Evolutionary conservation across 2,888 invertebrate species (phyloP), one percentile per base, ranked within the genome.

Genomic region (Caenorhabditis sp.): DNA sequence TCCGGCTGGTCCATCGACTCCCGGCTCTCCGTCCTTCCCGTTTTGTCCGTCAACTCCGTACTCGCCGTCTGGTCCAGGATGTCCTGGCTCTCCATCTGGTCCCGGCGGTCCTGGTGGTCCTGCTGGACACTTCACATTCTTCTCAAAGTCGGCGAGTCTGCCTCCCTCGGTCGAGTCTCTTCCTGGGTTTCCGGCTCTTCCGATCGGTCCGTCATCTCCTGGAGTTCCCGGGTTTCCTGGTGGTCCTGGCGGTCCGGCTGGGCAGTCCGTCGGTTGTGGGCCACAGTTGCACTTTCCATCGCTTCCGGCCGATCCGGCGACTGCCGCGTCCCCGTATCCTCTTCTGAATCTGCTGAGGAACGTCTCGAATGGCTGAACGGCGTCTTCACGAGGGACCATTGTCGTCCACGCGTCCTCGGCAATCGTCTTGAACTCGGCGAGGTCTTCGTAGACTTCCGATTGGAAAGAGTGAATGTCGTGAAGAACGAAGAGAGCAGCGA

Each of bases 31-130:
- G 43, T 73, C 71, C 24, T 70, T 62, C 52, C 74, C 78, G 30
- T 61, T 65, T 13, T n/a, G 15, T 20, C 73, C 78, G 35, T 66
- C 78, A n/a, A 59, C 20, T 58, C 73, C 73, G 17, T 22, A 59
- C 39, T 68, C 68, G 35, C 78, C 73, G 37, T 70, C 73, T 26
- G 56, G 78, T 50, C 73, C 72, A 32, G 77, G 66, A 27, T 65
- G 62, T 72, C 77, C 77, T 53, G 63, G 63, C n/a, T 50, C 32
- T 63, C 76, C 76, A 35, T 62, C 59, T 30, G 68, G 71, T 53
- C 76, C 77, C 43, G 59, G 77, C 26, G 77, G 77, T 61, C 77
- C 77, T 55, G 77, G 71, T 41, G 76, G 76, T 35, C 76, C 76
- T 15, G 76, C 61, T 41, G 76, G 76, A 41, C 76, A 76, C 35